phyloP scores from a whole-genome alignment of 2,888 invertebrate species.

The Mechanitis mazaeus region DNA sequence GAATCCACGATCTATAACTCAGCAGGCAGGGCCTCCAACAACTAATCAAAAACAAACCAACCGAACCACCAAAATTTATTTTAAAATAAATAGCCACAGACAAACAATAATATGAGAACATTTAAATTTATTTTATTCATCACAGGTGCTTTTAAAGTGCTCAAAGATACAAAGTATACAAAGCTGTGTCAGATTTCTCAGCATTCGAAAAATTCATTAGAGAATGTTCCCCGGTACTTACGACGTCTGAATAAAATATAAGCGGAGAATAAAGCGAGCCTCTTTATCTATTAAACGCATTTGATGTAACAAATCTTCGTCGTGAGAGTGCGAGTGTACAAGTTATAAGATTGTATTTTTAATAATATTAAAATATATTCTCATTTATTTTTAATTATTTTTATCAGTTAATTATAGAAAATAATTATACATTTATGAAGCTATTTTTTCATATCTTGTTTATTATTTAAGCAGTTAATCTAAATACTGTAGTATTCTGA shows the following conservation, averaged over 20 bases:
- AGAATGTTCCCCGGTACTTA: conserved; percentile 50
- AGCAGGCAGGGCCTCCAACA: too few relatives aligned
- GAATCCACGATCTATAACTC: too few relatives aligned
- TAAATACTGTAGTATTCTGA: too few relatives aligned
- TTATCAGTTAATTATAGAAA: too few relatives aligned
- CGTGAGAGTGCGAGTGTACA: conserved; percentile 24
- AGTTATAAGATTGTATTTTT: background rate
- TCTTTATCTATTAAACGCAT: conserved; percentile 72
- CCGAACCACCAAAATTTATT: too few relatives aligned
- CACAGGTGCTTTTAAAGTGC: conserved; percentile 5
- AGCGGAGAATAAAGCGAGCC: conserved; percentile 56
- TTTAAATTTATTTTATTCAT: background rate
- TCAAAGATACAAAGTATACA: conserved; percentile 19
- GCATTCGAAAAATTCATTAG: conserved; percentile 61
- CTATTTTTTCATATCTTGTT: too few relatives aligned
- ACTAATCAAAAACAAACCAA: too few relatives aligned
- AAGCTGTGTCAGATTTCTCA: conserved; percentile 36
- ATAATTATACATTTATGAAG: too few relatives aligned
- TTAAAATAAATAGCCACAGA: background rate
- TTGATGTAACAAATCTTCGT: conserved; percentile 62
- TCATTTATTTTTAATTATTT: too few relatives aligned
- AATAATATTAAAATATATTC: background rate
- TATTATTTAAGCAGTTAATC: too few relatives aligned
- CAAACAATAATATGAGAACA: background rate
- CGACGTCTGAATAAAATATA: conserved; percentile 66